Evolutionary conservation across 2,797 vertebrate genomes (phyloP).

Genomic region (Siniperca scherzeri): DNA sequence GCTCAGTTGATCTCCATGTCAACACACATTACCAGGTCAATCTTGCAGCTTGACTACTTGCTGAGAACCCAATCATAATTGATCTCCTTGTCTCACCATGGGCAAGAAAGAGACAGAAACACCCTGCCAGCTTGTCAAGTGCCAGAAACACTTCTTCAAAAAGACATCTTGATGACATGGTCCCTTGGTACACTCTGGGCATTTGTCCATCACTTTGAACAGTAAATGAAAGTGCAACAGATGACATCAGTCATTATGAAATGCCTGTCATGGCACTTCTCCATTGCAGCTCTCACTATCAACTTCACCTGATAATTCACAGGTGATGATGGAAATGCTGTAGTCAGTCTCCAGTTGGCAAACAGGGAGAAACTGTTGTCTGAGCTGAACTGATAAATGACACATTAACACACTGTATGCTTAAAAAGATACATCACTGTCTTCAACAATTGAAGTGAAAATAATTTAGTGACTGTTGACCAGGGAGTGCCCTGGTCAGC

Average conservation of each 20-base stretch:
- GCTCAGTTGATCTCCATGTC: slow-evolving; percentile 75
- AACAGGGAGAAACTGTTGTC: slow-evolving; percentile 30
- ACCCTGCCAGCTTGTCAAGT: slow-evolving; percentile 62
- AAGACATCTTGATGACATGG: slow-evolving; percentile 71
- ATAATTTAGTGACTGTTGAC: not conserved
- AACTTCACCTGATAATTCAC: slow-evolving; percentile 47
- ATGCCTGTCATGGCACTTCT: slow-evolving; percentile 53
- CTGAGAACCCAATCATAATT: slow-evolving; percentile 75
- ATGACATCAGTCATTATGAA: slow-evolving; percentile 75
- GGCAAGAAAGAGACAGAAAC: slow-evolving; percentile 46
- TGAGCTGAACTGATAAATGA: slow-evolving; percentile 46
- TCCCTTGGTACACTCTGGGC: slow-evolving; percentile 60
- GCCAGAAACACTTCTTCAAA: slow-evolving; percentile 73
- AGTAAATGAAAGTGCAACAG: slow-evolving; percentile 75
- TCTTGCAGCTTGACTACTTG: slow-evolving; percentile 65
- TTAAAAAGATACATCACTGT: slow-evolving; percentile 27
- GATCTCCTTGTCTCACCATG: slow-evolving; percentile 54
- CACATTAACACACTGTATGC: slow-evolving; percentile 12
- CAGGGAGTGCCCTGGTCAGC: not conserved
- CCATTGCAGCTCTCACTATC: slow-evolving; percentile 46
- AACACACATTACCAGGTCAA: slow-evolving; percentile 74
- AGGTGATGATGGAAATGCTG: slow-evolving; percentile 48
- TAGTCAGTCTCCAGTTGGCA: slow-evolving; percentile 34
- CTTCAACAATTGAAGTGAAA: slow-evolving; percentile 24
- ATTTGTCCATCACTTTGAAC: slow-evolving; percentile 77